These are phyloP conservation scores for Tryphoninae sp. DNA, from an alignment of 2,888 invertebrate species.

Conservation along the genomic window DNA sequence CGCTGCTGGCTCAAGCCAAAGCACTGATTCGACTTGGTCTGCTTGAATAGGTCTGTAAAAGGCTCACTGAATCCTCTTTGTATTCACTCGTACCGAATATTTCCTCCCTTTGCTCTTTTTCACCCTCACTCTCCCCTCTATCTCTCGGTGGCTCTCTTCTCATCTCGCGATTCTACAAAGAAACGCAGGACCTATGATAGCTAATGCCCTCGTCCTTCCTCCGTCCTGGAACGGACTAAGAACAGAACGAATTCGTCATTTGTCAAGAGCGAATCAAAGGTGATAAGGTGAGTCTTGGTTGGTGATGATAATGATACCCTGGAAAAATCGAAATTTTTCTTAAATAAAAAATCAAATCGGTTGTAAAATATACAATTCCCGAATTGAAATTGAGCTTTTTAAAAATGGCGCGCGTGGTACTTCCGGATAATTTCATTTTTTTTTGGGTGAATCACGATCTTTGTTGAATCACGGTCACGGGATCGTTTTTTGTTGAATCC, in stretches of 20 bases:
- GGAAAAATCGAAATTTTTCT: background rate
- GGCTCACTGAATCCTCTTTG: constrained; percentile 54
- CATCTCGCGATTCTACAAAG: constrained; percentile 27
- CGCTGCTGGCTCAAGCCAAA: constrained; percentile 40
- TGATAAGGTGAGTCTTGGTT: background rate
- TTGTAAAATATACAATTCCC: background rate
- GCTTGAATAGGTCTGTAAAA: constrained; percentile 59
- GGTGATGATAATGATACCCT: background rate
- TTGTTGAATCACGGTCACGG: background rate
- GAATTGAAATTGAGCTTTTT: background rate
- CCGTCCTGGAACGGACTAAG: background rate
- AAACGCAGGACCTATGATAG: constrained; percentile 24
- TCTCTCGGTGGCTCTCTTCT: constrained; percentile 3
- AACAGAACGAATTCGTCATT: background rate
- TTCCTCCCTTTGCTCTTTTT: background rate
- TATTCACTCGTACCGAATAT: constrained; percentile 49
- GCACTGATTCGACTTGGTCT: constrained; percentile 54
- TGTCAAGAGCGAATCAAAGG: background rate
- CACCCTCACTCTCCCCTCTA: constrained; percentile 1
- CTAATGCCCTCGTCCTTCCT: constrained; percentile 1
- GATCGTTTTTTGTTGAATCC: too few relatives aligned
- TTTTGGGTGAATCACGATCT: background rate
- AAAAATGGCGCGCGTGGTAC: background rate
- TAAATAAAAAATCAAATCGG: background rate
- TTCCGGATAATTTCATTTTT: background rate